phyloP scores from a whole-genome alignment of 2,888 invertebrate genomes.

The Drosophila mimetica region DNA sequence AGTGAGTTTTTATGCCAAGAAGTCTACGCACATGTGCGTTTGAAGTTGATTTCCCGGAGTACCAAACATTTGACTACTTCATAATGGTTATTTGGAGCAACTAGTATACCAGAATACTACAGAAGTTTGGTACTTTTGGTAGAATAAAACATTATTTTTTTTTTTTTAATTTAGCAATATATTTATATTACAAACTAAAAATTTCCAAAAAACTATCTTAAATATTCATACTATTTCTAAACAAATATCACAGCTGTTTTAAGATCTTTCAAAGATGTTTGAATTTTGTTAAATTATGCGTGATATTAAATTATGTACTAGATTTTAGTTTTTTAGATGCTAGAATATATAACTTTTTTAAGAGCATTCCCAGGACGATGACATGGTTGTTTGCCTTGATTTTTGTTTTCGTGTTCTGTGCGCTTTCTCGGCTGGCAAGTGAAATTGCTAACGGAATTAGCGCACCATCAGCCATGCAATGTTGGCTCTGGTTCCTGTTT shows the following conservation, averaged over 20 bases:
- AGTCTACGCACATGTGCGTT: slow-evolving; percentile 17
- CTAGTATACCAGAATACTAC: too few species aligned
- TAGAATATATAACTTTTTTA: not conserved
- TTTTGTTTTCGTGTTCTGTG: slow-evolving; percentile 38
- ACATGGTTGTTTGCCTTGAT: slow-evolving; percentile 9
- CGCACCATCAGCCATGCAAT: slow-evolving; percentile 55
- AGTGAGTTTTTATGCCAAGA: slow-evolving; percentile 12
- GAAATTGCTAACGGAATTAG: slow-evolving; percentile 76
- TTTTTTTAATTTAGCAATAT: too few species aligned
- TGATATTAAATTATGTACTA: too few species aligned
- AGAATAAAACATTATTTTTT: not conserved
- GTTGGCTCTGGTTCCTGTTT: slow-evolving; percentile 26
- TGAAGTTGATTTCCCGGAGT: slow-evolving; percentile 12
- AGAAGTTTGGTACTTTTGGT: too few species aligned
- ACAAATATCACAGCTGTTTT: too few species aligned
- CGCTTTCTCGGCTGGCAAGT: slow-evolving; percentile 43
- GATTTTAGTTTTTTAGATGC: too few species aligned
- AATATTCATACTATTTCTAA: too few species aligned
- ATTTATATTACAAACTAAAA: too few species aligned
- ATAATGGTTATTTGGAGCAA: not conserved
- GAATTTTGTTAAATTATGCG: too few species aligned
- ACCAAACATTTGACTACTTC: slow-evolving; percentile 8
- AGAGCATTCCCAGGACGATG: slow-evolving; percentile 13
- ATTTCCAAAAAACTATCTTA: too few species aligned
- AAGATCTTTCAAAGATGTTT: too few species aligned